A percentile compares a stretch with the other conserved stretches of the same genome.
Evolutionary conservation across 2,888 invertebrate species (phyloP).

Genomic region (Drosophila cognata): DNA sequence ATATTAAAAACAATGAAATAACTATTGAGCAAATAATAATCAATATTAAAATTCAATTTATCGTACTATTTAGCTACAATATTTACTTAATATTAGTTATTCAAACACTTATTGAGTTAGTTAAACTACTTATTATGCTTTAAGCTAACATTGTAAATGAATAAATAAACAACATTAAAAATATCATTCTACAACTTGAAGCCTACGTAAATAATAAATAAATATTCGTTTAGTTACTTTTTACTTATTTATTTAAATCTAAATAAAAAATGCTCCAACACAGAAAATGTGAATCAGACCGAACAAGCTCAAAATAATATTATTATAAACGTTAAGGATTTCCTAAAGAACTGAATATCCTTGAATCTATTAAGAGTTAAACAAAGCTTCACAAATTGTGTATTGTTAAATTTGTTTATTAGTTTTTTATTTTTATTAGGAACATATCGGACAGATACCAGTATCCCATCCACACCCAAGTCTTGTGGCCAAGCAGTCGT

Average conservation of each 20-base stretch:
- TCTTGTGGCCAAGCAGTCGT: not conserved
- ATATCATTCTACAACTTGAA: not conserved
- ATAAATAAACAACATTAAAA: not conserved
- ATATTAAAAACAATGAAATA: not conserved
- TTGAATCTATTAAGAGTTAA: not conserved
- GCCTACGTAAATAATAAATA: not conserved
- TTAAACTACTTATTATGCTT: not conserved
- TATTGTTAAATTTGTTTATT: not conserved
- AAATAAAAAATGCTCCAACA: not conserved
- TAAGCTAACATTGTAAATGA: no score
- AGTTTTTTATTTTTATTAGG: not conserved
- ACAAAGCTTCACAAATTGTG: not conserved
- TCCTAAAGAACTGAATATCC: not conserved
- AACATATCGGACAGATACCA: not conserved
- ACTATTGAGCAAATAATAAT: not conserved
- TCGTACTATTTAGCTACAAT: not conserved
- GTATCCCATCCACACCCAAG: not conserved
- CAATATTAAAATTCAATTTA: not conserved
- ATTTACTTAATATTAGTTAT: not conserved
- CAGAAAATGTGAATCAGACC: not conserved
- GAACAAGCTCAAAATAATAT: not conserved
- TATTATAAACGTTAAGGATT: not conserved
- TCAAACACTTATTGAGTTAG: not conserved
- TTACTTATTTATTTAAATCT: not conserved
- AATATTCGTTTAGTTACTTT: no score